phyloP scores from a whole-genome alignment of 2,888 invertebrate genomes.

The Tryphoninae sp. region DNA sequence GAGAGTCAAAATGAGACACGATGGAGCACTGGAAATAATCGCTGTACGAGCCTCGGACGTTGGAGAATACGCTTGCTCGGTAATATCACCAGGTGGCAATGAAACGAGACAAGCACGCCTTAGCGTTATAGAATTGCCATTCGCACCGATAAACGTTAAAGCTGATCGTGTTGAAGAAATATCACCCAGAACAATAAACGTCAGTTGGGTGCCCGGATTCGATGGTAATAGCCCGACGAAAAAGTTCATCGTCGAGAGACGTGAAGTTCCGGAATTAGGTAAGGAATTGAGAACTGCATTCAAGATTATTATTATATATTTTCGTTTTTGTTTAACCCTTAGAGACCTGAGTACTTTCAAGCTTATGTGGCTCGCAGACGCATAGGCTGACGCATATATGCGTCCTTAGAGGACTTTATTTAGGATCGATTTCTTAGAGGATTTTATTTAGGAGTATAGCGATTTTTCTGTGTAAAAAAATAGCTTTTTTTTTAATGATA shows the following conservation, averaged over 20 bases:
- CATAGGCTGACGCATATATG: too few relatives aligned
- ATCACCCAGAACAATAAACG: constrained; percentile 90
- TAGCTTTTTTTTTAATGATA: too few relatives aligned
- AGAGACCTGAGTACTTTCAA: too few relatives aligned
- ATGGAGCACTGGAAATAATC: constrained; percentile 93
- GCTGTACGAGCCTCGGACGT: constrained; percentile 96
- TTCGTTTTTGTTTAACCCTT: too few relatives aligned
- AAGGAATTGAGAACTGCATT: constrained; percentile 74
- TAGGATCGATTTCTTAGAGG: too few relatives aligned
- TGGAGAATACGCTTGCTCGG: constrained; percentile 95
- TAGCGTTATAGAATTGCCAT: constrained; percentile 97
- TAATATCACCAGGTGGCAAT: constrained; percentile 95
- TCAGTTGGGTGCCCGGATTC: constrained; percentile 97
- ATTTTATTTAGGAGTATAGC: background rate
- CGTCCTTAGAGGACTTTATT: too few relatives aligned
- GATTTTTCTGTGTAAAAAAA: too few relatives aligned
- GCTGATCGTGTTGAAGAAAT: constrained; percentile 87
- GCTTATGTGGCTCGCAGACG: too few relatives aligned
- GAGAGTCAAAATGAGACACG: constrained; percentile 88
- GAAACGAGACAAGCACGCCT: constrained; percentile 93
- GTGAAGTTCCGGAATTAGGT: constrained; percentile 94
- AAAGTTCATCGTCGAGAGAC: constrained; percentile 95
- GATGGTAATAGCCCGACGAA: constrained; percentile 98
- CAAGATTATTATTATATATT: background rate
- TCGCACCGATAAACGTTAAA: constrained; percentile 93